Percentiles rank a stretch among this genome's conserved stretches.
phyloP scores from a whole-genome alignment of 2,113 vertebrate species.

The Myotis brandtii region DNA sequence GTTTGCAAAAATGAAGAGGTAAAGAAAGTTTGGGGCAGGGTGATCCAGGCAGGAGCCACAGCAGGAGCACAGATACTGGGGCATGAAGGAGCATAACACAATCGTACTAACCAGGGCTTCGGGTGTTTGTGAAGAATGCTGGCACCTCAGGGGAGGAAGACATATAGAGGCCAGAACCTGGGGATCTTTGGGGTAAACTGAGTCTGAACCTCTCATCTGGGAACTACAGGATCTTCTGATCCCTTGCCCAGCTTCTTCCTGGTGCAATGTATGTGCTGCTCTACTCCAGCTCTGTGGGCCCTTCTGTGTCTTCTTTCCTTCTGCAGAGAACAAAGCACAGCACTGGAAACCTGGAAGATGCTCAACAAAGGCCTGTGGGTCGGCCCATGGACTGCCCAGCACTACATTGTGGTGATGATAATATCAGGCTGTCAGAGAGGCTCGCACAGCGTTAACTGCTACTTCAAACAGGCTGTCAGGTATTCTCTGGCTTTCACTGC shows the following conservation, averaged over 20 bases:
- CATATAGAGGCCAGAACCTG: not conserved
- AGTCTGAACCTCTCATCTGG: not conserved
- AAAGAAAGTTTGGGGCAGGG: not conserved
- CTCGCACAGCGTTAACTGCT: not conserved
- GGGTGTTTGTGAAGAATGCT: not conserved
- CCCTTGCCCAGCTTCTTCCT: not conserved
- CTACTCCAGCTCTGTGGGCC: not conserved
- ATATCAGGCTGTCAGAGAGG: not conserved
- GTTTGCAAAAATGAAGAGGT: not conserved
- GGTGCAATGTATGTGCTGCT: not conserved
- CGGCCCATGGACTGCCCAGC: not conserved
- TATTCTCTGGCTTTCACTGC: not conserved
- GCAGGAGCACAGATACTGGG: not conserved
- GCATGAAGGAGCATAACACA: not conserved
- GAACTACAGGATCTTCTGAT: not conserved
- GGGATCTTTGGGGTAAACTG: not conserved
- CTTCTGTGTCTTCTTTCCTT: not conserved
- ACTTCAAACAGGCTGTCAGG: not conserved
- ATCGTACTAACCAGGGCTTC: not conserved
- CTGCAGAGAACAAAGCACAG: not conserved
- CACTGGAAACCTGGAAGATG: not conserved
- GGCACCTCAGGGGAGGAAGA: not conserved
- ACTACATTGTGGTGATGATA: accelerated
- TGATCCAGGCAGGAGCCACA: not conserved
- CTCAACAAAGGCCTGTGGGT: not conserved